Evolutionary conservation across 37 sponge, comb jelly and placozoan genomes (phyloP), one percentile per base, ranked within the genome.

Genomic region (Dysidea cf. avara): DNA sequence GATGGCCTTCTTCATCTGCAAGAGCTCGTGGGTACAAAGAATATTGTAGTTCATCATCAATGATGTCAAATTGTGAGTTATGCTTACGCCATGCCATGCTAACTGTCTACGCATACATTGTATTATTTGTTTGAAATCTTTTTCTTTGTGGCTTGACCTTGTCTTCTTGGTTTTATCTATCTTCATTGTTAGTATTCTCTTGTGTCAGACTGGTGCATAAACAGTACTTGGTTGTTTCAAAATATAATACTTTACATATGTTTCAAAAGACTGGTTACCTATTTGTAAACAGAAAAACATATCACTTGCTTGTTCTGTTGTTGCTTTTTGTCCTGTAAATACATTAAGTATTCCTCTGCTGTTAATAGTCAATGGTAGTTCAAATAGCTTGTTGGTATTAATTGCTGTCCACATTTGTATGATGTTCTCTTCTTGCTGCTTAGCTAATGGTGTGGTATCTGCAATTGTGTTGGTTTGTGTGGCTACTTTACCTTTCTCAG

Each of bases 51-150:
- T 75, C 75, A 9, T 24, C 2, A 43, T 49, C 1, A 2, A 49
- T 2, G 40, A 62, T 64, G 46, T 48, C 61, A 17, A 16, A 7
- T 61, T 46, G 53, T 2, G 53, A 51, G 11, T 63, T 75, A 6
- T 38, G 49, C 30, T 75, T 75, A 43, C 64, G 62, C 75, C 75
- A 75, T 36, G 75, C 63, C 6, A n/a, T n/a, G n/a, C n/a, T n/a
- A 75, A 53, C 3, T 64, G 20, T 12, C 53, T 53, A 24, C 75
- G 63, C 2, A 75, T 17, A 36, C 75, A 75, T 29, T 60, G 61
- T 2, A 21, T 75, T n/a, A 75, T 53, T 47, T 48, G 39, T 16
- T 61, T 39, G 3, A 3, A 12, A 25, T 75, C 75, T 3, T 18
- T 75, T n/a, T 62, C 52, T 34, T 75, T 39, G 9, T 39, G 75